Conservation (phyloP, 2,797 vertebrate genomes). For the Fistularia commersonii region DNA sequence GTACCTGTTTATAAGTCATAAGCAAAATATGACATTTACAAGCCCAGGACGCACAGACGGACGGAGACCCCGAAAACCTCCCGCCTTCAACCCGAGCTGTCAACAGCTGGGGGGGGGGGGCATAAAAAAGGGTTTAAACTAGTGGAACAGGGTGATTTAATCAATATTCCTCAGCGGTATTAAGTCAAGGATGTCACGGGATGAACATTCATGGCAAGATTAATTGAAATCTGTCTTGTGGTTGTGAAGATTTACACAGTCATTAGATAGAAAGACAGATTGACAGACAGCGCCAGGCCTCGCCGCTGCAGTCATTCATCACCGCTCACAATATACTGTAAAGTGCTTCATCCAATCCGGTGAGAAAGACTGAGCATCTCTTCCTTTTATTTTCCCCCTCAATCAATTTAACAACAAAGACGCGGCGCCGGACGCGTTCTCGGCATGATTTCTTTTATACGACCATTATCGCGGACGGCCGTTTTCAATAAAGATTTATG, state of each 20-base stretch:
- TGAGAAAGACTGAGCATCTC: constrained; percentile 1
- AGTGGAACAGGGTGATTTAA: too few relatives aligned
- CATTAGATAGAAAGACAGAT: background rate
- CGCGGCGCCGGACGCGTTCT: background rate
- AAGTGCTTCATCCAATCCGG: constrained; percentile 5
- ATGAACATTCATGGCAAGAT: too few relatives aligned
- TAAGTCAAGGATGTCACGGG: too few relatives aligned
- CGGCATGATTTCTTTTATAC: constrained; percentile 10
- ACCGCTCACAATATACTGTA: constrained; percentile 3
- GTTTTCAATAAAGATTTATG: constrained; percentile 20
- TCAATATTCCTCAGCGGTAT: too few relatives aligned
- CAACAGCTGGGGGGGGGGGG: too few relatives aligned
- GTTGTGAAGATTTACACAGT: background rate
- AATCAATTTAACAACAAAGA: constrained; percentile 11
- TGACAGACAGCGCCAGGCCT: background rate
- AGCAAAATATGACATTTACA: too few relatives aligned
- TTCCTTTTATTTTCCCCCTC: constrained; percentile 17
- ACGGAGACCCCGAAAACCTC: too few relatives aligned
- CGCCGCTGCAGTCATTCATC: constrained; percentile 5
- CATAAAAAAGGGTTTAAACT: too few relatives aligned
- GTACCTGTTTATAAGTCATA: too few relatives aligned
- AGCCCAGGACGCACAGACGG: too few relatives aligned
- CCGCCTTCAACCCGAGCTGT: too few relatives aligned
- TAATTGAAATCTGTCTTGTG: background rate
- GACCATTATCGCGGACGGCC: constrained; percentile 21